Conservation (phyloP, 2,888 invertebrate genomes). For the Julus scanicus region DNA sequence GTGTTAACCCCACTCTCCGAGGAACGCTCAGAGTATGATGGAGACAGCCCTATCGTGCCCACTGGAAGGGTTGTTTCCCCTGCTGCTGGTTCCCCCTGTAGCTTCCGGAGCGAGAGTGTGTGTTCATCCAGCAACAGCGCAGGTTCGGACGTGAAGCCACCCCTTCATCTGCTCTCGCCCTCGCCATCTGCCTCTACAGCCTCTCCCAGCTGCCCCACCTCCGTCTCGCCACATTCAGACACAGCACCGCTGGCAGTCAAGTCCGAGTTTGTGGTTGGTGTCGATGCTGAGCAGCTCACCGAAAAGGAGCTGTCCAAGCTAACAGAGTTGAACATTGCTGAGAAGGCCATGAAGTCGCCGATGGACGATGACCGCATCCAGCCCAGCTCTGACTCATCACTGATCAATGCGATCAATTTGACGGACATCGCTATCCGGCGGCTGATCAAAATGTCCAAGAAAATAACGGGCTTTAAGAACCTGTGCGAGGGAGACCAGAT, state of each 20-base stretch:
- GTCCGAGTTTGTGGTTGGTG: slow-evolving; percentile 38
- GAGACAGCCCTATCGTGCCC: slow-evolving; percentile 19
- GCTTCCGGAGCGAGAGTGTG: slow-evolving; percentile 45
- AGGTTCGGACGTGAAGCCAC: not conserved
- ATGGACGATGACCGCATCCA: slow-evolving; percentile 76
- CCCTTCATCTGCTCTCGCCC: not conserved
- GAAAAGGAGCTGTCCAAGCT: slow-evolving; percentile 86
- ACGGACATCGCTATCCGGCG: slow-evolving; percentile 92
- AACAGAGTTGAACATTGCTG: slow-evolving; percentile 85
- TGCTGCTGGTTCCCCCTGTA: not conserved
- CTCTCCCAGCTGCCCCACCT: not conserved
- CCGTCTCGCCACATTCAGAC: not conserved
- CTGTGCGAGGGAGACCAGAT: slow-evolving; percentile 96
- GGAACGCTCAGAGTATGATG: slow-evolving; percentile 44
- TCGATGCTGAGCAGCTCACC: slow-evolving; percentile 72
- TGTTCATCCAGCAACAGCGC: slow-evolving; percentile 36
- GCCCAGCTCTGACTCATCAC: slow-evolving; percentile 66
- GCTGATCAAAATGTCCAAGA: slow-evolving; percentile 73
- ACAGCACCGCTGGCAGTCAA: not conserved
- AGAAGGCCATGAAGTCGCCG: slow-evolving; percentile 84
- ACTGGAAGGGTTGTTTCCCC: not conserved
- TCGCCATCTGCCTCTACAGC: slow-evolving; percentile 16
- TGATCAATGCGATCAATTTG: slow-evolving; percentile 87
- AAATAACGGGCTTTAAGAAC: slow-evolving; percentile 81
- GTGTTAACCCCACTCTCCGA: slow-evolving; percentile 52